A percentile compares a stretch with the other conserved stretches of the same genome.
Evolutionary conservation across 2,797 vertebrate species (phyloP).

Genomic region (Myotis vivesi): DNA sequence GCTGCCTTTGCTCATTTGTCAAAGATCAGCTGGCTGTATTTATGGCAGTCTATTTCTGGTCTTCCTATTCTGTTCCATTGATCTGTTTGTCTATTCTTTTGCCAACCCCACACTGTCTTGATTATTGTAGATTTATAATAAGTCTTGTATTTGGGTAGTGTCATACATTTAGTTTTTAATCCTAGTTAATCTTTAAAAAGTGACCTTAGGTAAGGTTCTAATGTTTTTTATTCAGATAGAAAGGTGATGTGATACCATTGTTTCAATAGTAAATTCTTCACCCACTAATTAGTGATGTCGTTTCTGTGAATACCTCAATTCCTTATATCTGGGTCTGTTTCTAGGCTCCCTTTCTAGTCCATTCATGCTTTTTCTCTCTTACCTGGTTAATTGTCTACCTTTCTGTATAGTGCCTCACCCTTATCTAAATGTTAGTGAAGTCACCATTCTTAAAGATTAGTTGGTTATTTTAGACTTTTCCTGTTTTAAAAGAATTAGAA

Average conservation of each 20-base stretch:
- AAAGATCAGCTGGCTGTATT: background rate
- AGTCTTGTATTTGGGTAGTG: background rate
- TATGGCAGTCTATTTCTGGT: background rate
- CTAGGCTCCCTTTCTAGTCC: background rate
- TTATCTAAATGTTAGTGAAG: background rate
- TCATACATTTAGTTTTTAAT: conserved; percentile 4
- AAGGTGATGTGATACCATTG: background rate
- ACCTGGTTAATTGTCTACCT: background rate
- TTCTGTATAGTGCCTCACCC: background rate
- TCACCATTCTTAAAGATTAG: background rate
- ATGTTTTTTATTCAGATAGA: background rate
- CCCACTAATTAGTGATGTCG: background rate
- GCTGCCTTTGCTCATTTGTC: background rate
- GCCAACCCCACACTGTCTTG: background rate
- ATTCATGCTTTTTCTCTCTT: background rate
- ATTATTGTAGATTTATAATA: background rate
- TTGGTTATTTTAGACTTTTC: background rate
- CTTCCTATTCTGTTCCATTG: background rate
- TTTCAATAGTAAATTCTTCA: background rate
- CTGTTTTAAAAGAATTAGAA: background rate
- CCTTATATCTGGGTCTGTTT: background rate
- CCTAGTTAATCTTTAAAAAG: background rate
- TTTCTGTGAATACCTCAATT: background rate
- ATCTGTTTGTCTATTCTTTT: background rate
- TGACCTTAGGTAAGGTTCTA: background rate